These are phyloP conservation scores for Arctocebus calabarensis DNA, from an alignment of 2,797 vertebrate genomes.

Conservation along the genomic window DNA sequence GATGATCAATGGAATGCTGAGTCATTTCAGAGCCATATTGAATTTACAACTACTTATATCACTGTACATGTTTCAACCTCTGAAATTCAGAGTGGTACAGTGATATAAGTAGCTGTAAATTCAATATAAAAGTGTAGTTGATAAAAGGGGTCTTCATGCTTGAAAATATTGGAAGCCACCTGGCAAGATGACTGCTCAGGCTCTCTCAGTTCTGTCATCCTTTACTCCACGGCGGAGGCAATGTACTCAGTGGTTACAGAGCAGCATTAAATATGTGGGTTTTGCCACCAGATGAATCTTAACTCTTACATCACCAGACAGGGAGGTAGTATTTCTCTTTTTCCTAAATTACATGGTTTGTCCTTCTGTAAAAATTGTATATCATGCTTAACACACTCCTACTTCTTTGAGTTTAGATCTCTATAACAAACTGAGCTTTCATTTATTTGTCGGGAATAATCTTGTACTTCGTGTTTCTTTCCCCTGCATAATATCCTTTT, in stretches of 20 bases:
- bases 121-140: neutral
- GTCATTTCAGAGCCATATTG: neutral
- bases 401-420: constrained; percentile 40
- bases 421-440: neutral
- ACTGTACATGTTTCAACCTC: neutral
- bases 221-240: neutral
- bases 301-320: constrained; percentile 7
- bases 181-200: neutral
- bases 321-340: neutral
- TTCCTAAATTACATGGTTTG: neutral
- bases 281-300: neutral
- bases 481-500: constrained; percentile 14
- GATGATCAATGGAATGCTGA: neutral
- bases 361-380: constrained; percentile 21
- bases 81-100: neutral
- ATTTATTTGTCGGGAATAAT: constrained; percentile 49
- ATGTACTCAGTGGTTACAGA: neutral
- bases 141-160: neutral
- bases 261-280: neutral
- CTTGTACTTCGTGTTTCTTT: neutral
- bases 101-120: too few relatives aligned
- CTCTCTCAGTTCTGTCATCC: neutral
- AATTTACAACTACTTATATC: neutral
- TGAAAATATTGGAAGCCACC: neutral
- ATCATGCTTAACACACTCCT: neutral